phyloP scores from a whole-genome alignment of 2,888 invertebrate species.

The Corbicula japonica region DNA sequence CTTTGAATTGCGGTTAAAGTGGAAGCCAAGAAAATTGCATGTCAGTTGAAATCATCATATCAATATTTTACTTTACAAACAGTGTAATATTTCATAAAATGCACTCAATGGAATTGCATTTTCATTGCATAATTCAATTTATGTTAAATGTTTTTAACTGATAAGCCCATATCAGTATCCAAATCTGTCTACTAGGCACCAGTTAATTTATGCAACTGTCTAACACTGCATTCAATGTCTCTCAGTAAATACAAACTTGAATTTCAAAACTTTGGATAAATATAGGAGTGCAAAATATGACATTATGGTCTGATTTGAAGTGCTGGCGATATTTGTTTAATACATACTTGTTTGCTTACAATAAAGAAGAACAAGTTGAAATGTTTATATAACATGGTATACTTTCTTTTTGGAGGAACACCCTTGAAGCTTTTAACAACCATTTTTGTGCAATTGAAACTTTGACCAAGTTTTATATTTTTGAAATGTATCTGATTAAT shows the following conservation, averaged over 20 bases:
- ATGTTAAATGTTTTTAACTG: too few relatives aligned
- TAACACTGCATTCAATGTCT: neutral
- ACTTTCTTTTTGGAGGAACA: neutral
- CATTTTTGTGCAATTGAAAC: neutral
- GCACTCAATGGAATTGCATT: too few relatives aligned
- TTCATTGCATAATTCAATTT: too few relatives aligned
- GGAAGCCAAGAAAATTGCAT: too few relatives aligned
- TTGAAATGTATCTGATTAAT: neutral
- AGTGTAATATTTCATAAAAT: too few relatives aligned
- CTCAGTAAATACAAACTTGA: neutral
- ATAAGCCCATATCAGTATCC: neutral
- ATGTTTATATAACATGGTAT: conserved; percentile 3
- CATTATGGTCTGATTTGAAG: too few relatives aligned
- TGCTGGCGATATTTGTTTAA: conserved; percentile 29
- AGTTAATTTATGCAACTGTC: neutral
- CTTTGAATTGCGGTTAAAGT: too few relatives aligned
- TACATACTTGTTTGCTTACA: conserved; percentile 19
- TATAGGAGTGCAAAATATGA: conserved; percentile 17
- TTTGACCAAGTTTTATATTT: neutral
- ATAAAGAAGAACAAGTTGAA: conserved; percentile 10
- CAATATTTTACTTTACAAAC: too few relatives aligned
- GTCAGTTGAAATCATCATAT: too few relatives aligned
- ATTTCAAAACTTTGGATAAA: neutral
- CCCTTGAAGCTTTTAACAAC: neutral
- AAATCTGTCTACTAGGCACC: neutral